These are phyloP conservation scores for Lophius americanus DNA, from an alignment of 2,797 vertebrate genomes.

Conservation along the genomic window DNA sequence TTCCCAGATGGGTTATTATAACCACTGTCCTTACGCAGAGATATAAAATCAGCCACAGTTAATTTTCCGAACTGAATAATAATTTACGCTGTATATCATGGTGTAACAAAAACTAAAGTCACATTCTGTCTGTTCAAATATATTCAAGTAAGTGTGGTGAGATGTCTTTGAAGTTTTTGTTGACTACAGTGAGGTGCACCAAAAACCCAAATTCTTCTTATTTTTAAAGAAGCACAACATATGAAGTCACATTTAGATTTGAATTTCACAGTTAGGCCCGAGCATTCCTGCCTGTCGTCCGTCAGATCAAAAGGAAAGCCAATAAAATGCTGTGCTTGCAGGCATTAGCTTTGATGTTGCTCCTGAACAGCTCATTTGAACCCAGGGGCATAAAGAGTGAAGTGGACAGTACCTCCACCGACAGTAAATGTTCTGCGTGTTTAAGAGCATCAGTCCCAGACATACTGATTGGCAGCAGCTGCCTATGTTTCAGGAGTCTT, in stretches of 20 bases:
- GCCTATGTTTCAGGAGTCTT: slow-evolving; percentile 1
- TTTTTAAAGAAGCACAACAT: slow-evolving; percentile 63
- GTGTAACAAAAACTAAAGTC: neutral
- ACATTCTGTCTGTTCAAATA: slow-evolving; percentile 17
- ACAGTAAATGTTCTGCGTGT: slow-evolving; percentile 48
- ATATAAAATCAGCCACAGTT: neutral
- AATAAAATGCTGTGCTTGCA: slow-evolving; percentile 77
- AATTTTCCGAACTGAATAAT: neutral
- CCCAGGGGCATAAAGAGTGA: slow-evolving; percentile 51
- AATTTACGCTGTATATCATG: neutral
- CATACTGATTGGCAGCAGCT: slow-evolving; percentile 41
- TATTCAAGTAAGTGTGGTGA: slow-evolving; percentile 13
- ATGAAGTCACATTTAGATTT: slow-evolving; percentile 74
- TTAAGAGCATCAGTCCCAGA: slow-evolving; percentile 23
- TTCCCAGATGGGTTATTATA: neutral
- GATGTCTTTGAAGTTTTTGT: slow-evolving; percentile 64
- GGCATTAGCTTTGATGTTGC: slow-evolving; percentile 82
- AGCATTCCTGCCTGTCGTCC: slow-evolving; percentile 53
- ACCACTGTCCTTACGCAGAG: neutral
- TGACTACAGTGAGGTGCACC: slow-evolving; percentile 23
- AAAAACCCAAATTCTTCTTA: slow-evolving; percentile 65
- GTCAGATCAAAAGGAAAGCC: slow-evolving; percentile 84
- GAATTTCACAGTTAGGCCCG: slow-evolving; percentile 71
- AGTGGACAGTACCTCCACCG: slow-evolving; percentile 51
- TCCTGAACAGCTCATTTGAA: slow-evolving; percentile 66